These are phyloP conservation scores for Melanostoma mellinum DNA, from an alignment of 2,888 invertebrate species.

Conservation along the genomic window DNA sequence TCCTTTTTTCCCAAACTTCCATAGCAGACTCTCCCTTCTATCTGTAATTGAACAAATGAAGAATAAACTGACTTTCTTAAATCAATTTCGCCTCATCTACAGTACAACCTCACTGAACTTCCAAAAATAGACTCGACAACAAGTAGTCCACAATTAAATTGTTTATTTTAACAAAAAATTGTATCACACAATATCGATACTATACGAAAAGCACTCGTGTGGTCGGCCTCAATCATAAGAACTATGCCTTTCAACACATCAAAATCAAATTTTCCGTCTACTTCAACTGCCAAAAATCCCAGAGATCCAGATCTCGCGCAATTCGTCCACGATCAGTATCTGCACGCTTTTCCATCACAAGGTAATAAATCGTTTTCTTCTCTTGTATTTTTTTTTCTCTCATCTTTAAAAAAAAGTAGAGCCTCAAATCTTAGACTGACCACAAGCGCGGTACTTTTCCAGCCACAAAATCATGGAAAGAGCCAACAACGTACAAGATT, in stretches of 20 bases:
- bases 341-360: constrained; percentile 49
- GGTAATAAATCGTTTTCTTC: constrained; percentile 52
- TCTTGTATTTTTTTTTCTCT: neutral
- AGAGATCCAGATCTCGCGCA: constrained; percentile 40
- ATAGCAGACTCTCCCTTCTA: too few relatives aligned
- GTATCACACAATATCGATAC: neutral
- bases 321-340: constrained; percentile 43
- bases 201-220: neutral
- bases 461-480: constrained; percentile 34
- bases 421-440: constrained; percentile 37
- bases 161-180: neutral
- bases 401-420: constrained; percentile 6
- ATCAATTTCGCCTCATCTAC: too few relatives aligned
- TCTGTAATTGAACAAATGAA: too few relatives aligned
- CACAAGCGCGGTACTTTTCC: constrained; percentile 30
- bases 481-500: constrained; percentile 1
- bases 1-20: too few relatives aligned
- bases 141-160: too few relatives aligned
- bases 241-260: constrained; percentile 14
- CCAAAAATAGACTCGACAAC: too few relatives aligned
- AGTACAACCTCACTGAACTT: too few relatives aligned
- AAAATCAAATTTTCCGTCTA: constrained; percentile 22
- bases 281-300: constrained; percentile 19
- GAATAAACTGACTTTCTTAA: too few relatives aligned
- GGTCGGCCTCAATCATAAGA: constrained; percentile 9